These are phyloP conservation scores for Microtus montanus DNA, from an alignment of 2,113 vertebrate species.

Conservation along the genomic window DNA sequence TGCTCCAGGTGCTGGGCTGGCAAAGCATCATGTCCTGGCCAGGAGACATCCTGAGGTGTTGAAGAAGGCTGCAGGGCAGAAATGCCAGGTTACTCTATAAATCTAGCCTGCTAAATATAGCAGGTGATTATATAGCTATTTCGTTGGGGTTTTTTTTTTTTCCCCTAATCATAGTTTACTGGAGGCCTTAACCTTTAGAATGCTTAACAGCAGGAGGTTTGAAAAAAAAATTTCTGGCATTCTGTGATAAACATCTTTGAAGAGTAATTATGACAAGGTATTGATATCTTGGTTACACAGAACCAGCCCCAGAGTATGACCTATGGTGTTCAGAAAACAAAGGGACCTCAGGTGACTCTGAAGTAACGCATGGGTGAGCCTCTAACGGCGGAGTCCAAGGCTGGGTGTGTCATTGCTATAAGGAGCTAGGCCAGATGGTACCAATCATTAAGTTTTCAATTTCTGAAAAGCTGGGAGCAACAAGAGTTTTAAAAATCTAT, in stretches of 20 bases:
- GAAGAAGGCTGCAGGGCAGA: slow-evolving; percentile 63
- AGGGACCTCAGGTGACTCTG: background rate
- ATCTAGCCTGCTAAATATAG: slow-evolving; percentile 72
- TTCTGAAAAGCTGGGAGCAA: slow-evolving; percentile 10
- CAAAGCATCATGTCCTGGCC: background rate
- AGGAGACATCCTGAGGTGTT: slow-evolving; percentile 45
- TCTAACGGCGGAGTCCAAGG: background rate
- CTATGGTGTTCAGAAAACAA: slow-evolving; percentile 3
- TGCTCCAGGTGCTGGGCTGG: slow-evolving; percentile 55
- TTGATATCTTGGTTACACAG: slow-evolving; percentile 80
- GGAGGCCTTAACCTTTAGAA: slow-evolving; percentile 79
- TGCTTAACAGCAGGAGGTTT: slow-evolving; percentile 76
- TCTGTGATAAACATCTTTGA: slow-evolving; percentile 79
- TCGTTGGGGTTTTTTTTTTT: slow-evolving; percentile 72
- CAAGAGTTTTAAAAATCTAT: background rate
- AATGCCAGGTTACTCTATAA: slow-evolving; percentile 66
- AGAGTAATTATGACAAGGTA: slow-evolving; percentile 81
- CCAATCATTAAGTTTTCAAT: background rate
- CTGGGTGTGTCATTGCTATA: background rate
- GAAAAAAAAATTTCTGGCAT: slow-evolving; percentile 79
- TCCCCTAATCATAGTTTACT: slow-evolving; percentile 79
- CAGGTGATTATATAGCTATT: slow-evolving; percentile 75
- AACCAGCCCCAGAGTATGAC: slow-evolving; percentile 46
- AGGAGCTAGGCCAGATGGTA: background rate
- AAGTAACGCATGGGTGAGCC: background rate